phyloP scores from a whole-genome alignment of 2,888 invertebrate species.

The Melieria picta region DNA sequence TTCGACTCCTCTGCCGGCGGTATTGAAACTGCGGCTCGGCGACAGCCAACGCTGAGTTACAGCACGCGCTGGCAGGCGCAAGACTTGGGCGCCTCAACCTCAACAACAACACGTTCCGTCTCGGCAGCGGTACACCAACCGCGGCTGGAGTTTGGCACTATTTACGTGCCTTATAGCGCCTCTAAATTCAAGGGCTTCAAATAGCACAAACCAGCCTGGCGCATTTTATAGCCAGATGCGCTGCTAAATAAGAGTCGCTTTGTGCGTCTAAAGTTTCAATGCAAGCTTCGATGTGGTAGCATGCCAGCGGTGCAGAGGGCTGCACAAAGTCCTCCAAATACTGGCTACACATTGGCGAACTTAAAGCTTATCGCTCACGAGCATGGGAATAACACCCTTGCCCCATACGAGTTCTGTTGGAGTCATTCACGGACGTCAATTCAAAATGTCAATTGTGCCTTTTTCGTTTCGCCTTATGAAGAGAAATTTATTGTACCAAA shows the following conservation, averaged over 20 bases:
- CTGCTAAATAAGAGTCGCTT: neutral
- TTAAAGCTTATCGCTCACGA: no score
- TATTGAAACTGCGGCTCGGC: neutral
- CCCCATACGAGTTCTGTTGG: no score
- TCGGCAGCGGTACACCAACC: conserved; percentile 61
- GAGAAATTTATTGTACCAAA: no score
- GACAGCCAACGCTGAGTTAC: neutral
- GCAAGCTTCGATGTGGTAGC: no score
- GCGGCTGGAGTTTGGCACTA: conserved; percentile 52
- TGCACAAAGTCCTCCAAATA: no score
- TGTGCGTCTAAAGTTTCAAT: no score
- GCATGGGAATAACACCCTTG: no score
- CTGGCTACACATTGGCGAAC: no score
- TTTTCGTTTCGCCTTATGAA: no score
- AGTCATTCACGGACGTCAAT: no score
- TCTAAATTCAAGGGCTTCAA: conserved; percentile 63
- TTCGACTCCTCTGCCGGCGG: conserved; percentile 2
- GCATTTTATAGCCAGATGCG: conserved; percentile 7
- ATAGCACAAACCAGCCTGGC: conserved; percentile 44
- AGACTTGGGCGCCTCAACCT: conserved; percentile 38
- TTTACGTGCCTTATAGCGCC: conserved; percentile 63
- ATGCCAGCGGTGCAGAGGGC: no score
- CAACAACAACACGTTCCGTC: conserved; percentile 59
- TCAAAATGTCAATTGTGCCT: no score
- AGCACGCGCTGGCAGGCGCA: conserved; percentile 19